Conservation (phyloP, 2,113 vertebrate species). For the Lepidothrix coronata region DNA sequence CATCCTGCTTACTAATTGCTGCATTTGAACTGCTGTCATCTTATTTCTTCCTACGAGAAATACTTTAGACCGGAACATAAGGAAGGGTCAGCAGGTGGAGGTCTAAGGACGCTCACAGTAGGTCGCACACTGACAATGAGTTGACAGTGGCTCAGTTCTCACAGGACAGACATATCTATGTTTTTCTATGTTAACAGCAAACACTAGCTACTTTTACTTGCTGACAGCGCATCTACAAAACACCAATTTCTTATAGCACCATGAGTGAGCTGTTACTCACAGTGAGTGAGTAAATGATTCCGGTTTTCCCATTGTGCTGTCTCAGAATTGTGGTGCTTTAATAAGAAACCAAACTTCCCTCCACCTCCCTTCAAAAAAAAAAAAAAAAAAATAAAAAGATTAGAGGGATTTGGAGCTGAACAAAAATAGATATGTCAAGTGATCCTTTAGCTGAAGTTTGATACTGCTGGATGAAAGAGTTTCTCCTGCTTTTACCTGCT, state of each 20-base stretch:
- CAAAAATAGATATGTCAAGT: neutral
- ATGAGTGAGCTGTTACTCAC: neutral
- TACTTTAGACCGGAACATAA: neutral
- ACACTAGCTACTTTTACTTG: neutral
- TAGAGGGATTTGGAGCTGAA: neutral
- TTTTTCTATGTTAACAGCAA: neutral
- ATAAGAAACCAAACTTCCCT: neutral
- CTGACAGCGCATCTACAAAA: neutral
- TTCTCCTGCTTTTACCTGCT: neutral
- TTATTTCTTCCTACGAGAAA: neutral
- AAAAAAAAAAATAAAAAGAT: neutral
- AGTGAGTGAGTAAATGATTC: rapidly evolving
- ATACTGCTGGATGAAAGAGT: neutral
- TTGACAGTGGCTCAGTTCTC: neutral
- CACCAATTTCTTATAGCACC: rapidly evolving
- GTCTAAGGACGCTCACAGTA: neutral
- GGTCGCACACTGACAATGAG: neutral
- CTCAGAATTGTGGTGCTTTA: neutral
- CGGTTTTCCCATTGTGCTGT: neutral
- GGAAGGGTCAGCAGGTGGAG: neutral
- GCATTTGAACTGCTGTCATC: neutral
- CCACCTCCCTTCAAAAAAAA: too few relatives aligned
- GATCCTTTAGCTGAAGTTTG: neutral
- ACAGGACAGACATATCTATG: neutral
- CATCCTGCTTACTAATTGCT: neutral